Percentiles rank a stretch among this genome's conserved stretches.
Conservation (phyloP, 1,140 invertebrate species). For the Palaemon carinicauda region DNA sequence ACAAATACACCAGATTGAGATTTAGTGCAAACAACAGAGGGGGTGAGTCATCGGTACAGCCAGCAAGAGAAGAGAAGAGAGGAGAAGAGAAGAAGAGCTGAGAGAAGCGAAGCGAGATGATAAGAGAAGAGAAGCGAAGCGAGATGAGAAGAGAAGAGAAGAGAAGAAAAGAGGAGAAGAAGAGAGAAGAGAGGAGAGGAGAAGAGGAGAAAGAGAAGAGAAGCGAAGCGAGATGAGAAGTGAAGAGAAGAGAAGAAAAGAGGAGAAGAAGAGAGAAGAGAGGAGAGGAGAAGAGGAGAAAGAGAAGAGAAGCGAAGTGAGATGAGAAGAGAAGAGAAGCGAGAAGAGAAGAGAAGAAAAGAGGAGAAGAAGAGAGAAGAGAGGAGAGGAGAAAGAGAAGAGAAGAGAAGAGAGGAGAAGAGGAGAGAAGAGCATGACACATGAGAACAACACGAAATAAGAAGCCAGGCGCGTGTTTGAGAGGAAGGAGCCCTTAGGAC, state of each 20-base stretch:
- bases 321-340: background rate
- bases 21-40: too few species aligned
- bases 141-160: background rate
- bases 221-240: background rate
- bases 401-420: background rate
- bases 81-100: background rate
- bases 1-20: too few species aligned
- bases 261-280: background rate
- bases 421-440: background rate
- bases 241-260: background rate
- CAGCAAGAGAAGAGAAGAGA: background rate
- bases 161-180: background rate
- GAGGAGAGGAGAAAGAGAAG: background rate
- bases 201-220: background rate
- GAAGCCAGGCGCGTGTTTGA: background rate
- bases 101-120: background rate
- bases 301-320: background rate
- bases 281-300: background rate
- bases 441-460: background rate
- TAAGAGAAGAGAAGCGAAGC: background rate
- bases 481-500: background rate
- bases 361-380: background rate
- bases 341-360: background rate
- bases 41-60: too few species aligned
- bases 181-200: background rate